Percentiles rank a stretch among this genome's conserved stretches.
Conservation (phyloP, 2,888 invertebrate species). For the Erebia palarica region DNA sequence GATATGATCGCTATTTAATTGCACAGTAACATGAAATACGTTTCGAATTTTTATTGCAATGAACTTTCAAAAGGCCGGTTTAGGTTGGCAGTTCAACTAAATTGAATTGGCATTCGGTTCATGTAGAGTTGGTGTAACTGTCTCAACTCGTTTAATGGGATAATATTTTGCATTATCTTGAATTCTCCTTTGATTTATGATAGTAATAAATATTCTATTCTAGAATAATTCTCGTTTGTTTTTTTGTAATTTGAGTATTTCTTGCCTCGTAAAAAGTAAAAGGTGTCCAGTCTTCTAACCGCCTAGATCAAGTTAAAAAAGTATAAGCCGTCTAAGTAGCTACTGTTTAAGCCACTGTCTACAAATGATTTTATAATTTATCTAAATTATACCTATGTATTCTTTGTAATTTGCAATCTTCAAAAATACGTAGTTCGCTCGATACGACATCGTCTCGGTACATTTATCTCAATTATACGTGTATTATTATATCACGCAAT, state of each 20-base stretch:
- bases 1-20: conserved; percentile 39
- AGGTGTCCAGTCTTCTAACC: too few species aligned
- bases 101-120: conserved; percentile 7
- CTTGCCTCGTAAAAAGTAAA: not conserved
- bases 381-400: too few species aligned
- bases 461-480: too few species aligned
- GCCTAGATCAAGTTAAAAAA: too few species aligned
- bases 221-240: not conserved
- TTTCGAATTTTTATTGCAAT: conserved; percentile 27
- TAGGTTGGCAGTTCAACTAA: conserved; percentile 18
- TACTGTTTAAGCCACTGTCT: too few species aligned
- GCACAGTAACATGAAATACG: conserved; percentile 28
- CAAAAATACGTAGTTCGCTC: too few species aligned
- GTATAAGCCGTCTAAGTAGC: too few species aligned
- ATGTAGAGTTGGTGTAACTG: conserved; percentile 2
- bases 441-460: too few species aligned
- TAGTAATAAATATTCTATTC: not conserved
- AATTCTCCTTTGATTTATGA: not conserved
- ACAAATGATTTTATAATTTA: too few species aligned
- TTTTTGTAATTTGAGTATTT: not conserved
- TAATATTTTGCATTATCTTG: not conserved
- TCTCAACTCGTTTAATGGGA: not conserved
- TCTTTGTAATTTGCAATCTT: too few species aligned
- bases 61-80: conserved; percentile 28
- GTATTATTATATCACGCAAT: too few species aligned